Evolutionary conservation across 2,888 invertebrate genomes (phyloP), one percentile per base, ranked within the genome.

Genomic region (Serrognathus titanus): DNA sequence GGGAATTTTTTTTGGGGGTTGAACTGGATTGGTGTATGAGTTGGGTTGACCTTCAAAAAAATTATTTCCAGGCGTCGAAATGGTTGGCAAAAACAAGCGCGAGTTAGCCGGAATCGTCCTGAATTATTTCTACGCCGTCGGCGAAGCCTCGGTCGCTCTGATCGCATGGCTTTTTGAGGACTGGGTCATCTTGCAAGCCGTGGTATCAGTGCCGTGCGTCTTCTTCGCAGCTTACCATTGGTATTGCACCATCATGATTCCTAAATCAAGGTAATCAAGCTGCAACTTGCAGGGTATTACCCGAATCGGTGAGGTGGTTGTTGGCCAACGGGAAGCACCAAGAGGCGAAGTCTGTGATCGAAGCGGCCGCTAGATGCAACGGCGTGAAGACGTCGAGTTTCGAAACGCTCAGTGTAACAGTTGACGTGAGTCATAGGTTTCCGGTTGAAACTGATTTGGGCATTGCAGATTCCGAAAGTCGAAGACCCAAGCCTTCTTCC

Each of bases 221-320:
- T 60, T 85, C 13, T 85, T 86, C 66, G 70, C 85, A 16, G 72
- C 73, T 12, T 86, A 85, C 66, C 82, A 81, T 66, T 86, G 85
- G 86, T 80, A 72, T 62, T n/a, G n/a, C 66, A 57, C 40, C 13
- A 1, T 11, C 12, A 11, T 3, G 10, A 45, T 3, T 3, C 20
- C 10, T 5, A n/a, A 48, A 4, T 20, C 7, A 5, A 4, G 13
- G 9, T n/a, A 45, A 13, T 16, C 16, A 45, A 4, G 13, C 20
- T 8, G 20, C 36, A 10, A 35, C 38, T 48, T 12, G n/a, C 60
- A 82, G 82, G 78, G 69, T 81, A 31, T 78, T 86, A 16, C 86
- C 86, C 1, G 87, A 87, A 72, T 87, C 85, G 0, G 83, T 86
- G 0, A 76, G 87, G 61, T 87, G 87, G 87, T 73, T 87, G 12